Evolutionary conservation across 2,113 vertebrate species (phyloP).

Genomic region (Clarias gariepinus): DNA sequence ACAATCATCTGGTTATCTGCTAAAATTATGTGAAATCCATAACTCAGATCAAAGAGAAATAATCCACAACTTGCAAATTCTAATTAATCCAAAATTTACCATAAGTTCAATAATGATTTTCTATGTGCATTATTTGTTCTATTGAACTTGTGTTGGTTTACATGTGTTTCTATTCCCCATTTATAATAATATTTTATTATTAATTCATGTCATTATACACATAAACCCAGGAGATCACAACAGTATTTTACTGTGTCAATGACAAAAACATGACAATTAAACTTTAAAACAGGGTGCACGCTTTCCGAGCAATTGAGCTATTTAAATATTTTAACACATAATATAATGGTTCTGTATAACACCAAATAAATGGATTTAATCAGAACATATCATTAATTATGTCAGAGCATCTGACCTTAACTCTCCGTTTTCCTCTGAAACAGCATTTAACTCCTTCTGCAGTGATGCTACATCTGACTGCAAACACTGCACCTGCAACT

Average conservation of each 20-base stretch:
- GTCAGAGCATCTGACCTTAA: slow-evolving; percentile 54
- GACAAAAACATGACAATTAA: no score
- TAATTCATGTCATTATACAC: no score
- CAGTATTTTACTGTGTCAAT: not conserved
- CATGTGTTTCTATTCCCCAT: not conserved
- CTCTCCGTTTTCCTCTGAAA: slow-evolving; percentile 57
- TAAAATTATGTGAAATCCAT: no score
- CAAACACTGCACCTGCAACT: slow-evolving; percentile 59
- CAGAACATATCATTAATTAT: not conserved
- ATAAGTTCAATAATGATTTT: no score
- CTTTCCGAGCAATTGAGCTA: no score
- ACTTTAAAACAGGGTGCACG: no score
- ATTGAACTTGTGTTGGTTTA: not conserved
- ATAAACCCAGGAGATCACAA: not conserved
- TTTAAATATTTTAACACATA: not conserved
- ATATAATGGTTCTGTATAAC: not conserved
- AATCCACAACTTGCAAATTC: no score
- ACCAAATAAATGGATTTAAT: not conserved
- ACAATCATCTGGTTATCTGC: no score
- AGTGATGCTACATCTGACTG: slow-evolving; percentile 60
- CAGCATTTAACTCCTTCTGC: slow-evolving; percentile 62
- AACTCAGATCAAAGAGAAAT: no score
- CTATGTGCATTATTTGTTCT: not conserved
- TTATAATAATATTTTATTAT: no score
- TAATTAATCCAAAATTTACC: no score